Percentiles rank a stretch among this genome's conserved stretches.
phyloP scores from a whole-genome alignment of 2,797 vertebrate genomes.

The Microctenopoma stevenorrisi region DNA sequence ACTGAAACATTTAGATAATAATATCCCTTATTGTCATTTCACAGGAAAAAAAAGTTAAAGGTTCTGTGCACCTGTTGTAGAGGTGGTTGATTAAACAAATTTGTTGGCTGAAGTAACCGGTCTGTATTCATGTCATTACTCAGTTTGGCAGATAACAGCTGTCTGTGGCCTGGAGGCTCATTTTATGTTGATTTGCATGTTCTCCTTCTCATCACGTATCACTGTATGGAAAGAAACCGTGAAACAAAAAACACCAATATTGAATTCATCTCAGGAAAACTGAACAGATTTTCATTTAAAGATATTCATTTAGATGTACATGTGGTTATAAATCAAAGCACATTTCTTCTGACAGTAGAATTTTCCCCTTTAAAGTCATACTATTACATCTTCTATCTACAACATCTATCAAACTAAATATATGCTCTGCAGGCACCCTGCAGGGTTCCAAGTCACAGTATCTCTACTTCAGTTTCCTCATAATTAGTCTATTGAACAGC shows the following conservation, averaged over 20 bases:
- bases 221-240: not conserved
- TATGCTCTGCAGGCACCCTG: slow-evolving; percentile 34
- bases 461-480: slow-evolving; percentile 17
- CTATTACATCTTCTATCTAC: not conserved
- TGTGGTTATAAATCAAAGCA: not conserved
- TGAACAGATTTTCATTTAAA: slow-evolving; percentile 7
- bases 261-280: not conserved
- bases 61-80: not conserved
- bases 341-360: not conserved
- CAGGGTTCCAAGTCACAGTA: slow-evolving; percentile 8
- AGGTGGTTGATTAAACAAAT: slow-evolving; percentile 6
- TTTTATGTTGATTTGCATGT: slow-evolving; percentile 13
- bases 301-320: slow-evolving; percentile 6
- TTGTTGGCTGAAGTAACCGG: not conserved
- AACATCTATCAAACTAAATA: slow-evolving; percentile 33
- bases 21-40: not conserved
- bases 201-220: not conserved
- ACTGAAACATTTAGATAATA: not conserved
- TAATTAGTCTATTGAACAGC: slow-evolving; percentile 17
- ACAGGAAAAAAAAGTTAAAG: not conserved
- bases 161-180: slow-evolving; percentile 2
- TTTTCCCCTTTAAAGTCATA: slow-evolving; percentile 5
- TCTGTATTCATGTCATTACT: not conserved
- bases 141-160: slow-evolving; percentile 29
- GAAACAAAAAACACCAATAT: not conserved